phyloP scores from a whole-genome alignment of 1,140 invertebrate species.

The Bombus waltoni region DNA sequence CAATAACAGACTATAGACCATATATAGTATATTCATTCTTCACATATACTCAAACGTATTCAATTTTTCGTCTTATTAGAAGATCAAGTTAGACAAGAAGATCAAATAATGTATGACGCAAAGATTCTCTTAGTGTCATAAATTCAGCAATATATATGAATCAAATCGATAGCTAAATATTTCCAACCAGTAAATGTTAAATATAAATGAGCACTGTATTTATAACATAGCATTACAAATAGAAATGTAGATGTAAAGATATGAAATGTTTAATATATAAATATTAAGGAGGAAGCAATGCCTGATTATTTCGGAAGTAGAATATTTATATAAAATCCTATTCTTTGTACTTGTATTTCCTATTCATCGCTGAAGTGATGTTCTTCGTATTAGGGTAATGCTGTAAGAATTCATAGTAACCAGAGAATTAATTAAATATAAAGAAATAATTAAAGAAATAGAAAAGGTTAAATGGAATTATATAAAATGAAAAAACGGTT shows the following conservation, averaged over 20 bases:
- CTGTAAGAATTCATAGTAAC: neutral
- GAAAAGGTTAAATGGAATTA: neutral
- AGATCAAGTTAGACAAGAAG: neutral
- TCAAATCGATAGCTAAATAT: neutral
- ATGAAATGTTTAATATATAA: neutral
- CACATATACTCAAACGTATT: neutral
- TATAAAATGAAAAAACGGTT: slow-evolving; percentile 4
- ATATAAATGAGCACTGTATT: neutral
- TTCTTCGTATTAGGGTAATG: neutral
- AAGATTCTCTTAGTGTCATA: neutral
- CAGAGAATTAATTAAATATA: neutral
- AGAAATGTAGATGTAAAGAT: neutral
- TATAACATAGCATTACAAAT: neutral
- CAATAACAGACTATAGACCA: neutral
- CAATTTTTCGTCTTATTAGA: neutral
- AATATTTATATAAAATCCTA: neutral
- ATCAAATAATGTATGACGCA: neutral
- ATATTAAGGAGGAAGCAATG: neutral
- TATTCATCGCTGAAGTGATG: neutral
- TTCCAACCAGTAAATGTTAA: neutral
- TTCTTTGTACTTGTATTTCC: neutral
- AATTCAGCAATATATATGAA: neutral
- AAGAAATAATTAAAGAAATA: neutral
- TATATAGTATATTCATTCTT: neutral
- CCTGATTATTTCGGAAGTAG: neutral